Percentiles rank a stretch among this genome's conserved stretches.
Evolutionary conservation across 2,797 vertebrate species (phyloP).

Genomic region (Eulemur albifrons): DNA sequence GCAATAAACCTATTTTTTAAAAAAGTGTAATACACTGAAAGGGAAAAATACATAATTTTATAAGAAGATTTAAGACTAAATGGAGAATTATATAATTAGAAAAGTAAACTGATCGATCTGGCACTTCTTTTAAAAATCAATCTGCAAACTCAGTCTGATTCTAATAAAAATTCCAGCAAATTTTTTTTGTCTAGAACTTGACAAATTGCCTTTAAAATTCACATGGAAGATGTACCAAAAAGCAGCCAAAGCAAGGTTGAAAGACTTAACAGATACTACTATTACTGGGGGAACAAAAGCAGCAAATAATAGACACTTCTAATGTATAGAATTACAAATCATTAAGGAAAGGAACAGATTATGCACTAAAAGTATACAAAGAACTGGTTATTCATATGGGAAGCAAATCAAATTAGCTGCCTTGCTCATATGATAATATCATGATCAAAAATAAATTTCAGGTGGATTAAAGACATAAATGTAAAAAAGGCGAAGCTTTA

Average conservation of each 20-base stretch:
- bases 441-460: slow-evolving; percentile 18
- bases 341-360: neutral
- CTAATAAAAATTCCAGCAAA: neutral
- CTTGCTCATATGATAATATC: neutral
- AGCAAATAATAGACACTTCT: neutral
- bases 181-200: neutral
- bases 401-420: neutral
- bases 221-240: neutral
- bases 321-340: neutral
- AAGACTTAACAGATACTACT: neutral
- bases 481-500: neutral
- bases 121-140: neutral
- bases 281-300: neutral
- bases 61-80: slow-evolving; percentile 13
- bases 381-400: neutral
- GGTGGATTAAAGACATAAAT: neutral
- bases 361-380: neutral
- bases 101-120: neutral
- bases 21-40: neutral
- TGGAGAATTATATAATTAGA: neutral
- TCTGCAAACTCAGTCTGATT: neutral
- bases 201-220: slow-evolving; percentile 24
- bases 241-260: neutral
- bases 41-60: neutral
- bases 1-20: neutral